Base-by-base conservation (phyloP, 1,140 invertebrate genomes). In the Brachionus rotundiformis region DNA sequence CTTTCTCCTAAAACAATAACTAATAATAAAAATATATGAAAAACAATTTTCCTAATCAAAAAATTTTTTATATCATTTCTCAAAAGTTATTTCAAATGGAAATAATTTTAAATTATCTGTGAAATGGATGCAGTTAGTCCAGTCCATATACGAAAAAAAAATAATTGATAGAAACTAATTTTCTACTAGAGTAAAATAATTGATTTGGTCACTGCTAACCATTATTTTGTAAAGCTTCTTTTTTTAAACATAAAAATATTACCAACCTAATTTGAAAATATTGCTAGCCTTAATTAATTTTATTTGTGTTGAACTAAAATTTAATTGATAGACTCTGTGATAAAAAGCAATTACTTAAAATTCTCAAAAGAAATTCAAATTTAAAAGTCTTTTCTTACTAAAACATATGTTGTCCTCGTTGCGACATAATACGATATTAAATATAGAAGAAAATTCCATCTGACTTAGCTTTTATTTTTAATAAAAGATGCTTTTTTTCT, bases 271-370 rank as follows among this genome's bases (percentile, higher is more conserved):
- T 68, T 68, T 68, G 36, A 68, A 68, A n/a, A n/a, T n/a, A n/a
- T n/a, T n/a, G 31, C 36, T 29, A n/a, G 16, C 63, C 63, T 68
- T 68, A 36, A 68, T 16, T 68, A 68, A 68, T 68, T 68, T 68
- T 23, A 63, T 29, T 63, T 63, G n/a, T 63, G 5, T 33, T 63
- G 6, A 29, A 29, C 25, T 29, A n/a, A 33, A 63, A 63, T 29
- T 63, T 25, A 63, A 63, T 63, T 31, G 16, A 63, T 68, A 16
- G 36, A 68, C 29, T 13, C 16, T 36, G 63, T 36, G 29, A 13
- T 8, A 63, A 63, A 27, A 31, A 33, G 23, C 25, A 31, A 25
- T 23, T 54, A 7, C 5, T 19, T 49, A 6, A n/a, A 6, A 19
- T 49, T 49, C n/a, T 49, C n/a, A 19, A 54, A 54, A 54, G 47